Conservation (phyloP, 2,888 invertebrate genomes). For the Buathra laborator region DNA sequence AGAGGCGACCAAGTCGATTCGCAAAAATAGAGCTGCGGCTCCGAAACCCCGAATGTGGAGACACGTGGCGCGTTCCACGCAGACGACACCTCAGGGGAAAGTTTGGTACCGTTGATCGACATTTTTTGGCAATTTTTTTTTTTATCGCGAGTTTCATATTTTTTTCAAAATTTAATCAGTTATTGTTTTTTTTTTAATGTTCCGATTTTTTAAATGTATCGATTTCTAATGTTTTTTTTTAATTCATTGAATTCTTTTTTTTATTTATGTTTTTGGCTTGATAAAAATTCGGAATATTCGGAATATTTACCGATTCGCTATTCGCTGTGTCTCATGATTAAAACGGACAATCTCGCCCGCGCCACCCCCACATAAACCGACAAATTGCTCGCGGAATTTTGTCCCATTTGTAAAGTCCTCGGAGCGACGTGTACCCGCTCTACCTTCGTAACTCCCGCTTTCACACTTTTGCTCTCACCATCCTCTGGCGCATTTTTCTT, state of each 20-base stretch:
- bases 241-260: no score
- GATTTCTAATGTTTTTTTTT: no score
- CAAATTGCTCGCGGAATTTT: conserved; percentile 71
- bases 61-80: no score
- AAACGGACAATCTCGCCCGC: conserved; percentile 30
- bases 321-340: neutral
- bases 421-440: conserved; percentile 58
- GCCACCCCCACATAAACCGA: conserved; percentile 49
- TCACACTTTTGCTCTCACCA: neutral
- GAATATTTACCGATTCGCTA: neutral
- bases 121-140: no score
- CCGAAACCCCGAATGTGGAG: neutral
- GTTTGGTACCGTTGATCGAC: no score
- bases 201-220: no score
- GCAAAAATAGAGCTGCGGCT: conserved; percentile 30
- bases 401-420: conserved; percentile 67
- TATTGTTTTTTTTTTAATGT: no score
- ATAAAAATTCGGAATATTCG: neutral
- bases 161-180: no score
- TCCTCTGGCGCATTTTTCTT: conserved; percentile 20
- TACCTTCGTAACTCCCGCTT: neutral
- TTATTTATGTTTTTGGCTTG: no score
- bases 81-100: no score
- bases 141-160: no score
- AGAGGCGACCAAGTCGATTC: no score